Conservation (phyloP, 2,888 invertebrate species). For the Macrosoma leucophasiata region DNA sequence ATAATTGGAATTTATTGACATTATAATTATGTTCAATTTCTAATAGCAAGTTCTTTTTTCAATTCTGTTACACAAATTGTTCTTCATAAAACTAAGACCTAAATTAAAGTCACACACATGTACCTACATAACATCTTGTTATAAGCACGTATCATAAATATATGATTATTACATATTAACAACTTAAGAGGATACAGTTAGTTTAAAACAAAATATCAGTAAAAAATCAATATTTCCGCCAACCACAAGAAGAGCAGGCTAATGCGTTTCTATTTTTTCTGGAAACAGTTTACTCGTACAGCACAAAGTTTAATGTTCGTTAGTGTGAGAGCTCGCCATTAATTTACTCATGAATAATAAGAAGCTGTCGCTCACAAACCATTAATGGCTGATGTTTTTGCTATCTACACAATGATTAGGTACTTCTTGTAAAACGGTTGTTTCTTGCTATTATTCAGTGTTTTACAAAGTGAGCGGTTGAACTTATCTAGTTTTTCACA, state of each 20-base stretch:
- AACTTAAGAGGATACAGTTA: too few relatives aligned
- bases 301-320: slow-evolving; percentile 27
- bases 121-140: too few relatives aligned
- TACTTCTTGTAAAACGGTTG: slow-evolving; percentile 63
- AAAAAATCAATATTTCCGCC: too few relatives aligned
- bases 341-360: slow-evolving; percentile 66
- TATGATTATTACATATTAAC: too few relatives aligned
- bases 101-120: too few relatives aligned
- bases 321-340: slow-evolving; percentile 40
- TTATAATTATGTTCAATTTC: slow-evolving; percentile 23
- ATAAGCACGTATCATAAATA: too few relatives aligned
- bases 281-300: slow-evolving; percentile 20
- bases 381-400: slow-evolving; percentile 62
- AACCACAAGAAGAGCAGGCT: too few relatives aligned
- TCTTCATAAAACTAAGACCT: too few relatives aligned
- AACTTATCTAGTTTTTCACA: slow-evolving; percentile 46
- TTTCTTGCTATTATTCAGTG: slow-evolving; percentile 61
- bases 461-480: slow-evolving; percentile 57
- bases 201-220: too few relatives aligned
- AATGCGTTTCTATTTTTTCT: slow-evolving; percentile 22
- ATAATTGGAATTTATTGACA: too few relatives aligned
- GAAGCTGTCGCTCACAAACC: slow-evolving; percentile 43
- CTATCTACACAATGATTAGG: slow-evolving; percentile 60
- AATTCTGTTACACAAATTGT: too few relatives aligned
- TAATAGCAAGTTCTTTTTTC: too few relatives aligned